Base-by-base conservation (phyloP, 2,888 invertebrate species). In the Dusona sp. region DNA sequence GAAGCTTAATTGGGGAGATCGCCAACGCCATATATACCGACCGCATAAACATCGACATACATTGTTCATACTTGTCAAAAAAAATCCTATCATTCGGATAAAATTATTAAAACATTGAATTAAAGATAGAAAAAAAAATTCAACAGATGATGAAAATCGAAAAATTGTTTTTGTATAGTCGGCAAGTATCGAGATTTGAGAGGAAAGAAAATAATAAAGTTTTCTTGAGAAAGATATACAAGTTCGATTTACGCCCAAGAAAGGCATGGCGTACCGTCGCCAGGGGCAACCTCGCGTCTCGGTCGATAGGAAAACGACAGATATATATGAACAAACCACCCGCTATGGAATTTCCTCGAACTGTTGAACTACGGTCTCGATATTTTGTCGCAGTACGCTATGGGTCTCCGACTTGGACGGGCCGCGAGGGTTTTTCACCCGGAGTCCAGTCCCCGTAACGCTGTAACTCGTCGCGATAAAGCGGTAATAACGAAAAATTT, bases 321-420 rank as follows among this genome's bases (percentile, higher is more conserved):
- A 81, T 25, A 79, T 68, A 22, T 54, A 74, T 54, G 79, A 29
- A 36, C 54, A 65, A 65, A 65, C 83, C 61, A 61, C 84, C 61
- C 82, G 8, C 57, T 38, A 22, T 33, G 33, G 65, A 38, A 22
- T 78, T 74, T 54, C 57, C 38, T 61, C 67, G 79, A 74, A 57
- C 74, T 78, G 45, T 48, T 61, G 61, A 61, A 61, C 61, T 29
- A 16, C 57, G 65, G 78, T 73, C 73, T 64, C 48, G 57, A 67
- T 29, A 29, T 61, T 25, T 3, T 70, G 73, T 64, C 81, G 86
- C 89, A 88, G 90, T 89, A 85, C 83, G 88, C 88, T 83, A 93
- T 93, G 93, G 93, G 93, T 70, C 87, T 90, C 42, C 92, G 90
- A 85, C 86, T 92, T 57, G 90, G 92, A 22, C 90, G 87, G 38